Conservation (phyloP, 1,140 invertebrate genomes). For the Aphaenogaster floridana region DNA sequence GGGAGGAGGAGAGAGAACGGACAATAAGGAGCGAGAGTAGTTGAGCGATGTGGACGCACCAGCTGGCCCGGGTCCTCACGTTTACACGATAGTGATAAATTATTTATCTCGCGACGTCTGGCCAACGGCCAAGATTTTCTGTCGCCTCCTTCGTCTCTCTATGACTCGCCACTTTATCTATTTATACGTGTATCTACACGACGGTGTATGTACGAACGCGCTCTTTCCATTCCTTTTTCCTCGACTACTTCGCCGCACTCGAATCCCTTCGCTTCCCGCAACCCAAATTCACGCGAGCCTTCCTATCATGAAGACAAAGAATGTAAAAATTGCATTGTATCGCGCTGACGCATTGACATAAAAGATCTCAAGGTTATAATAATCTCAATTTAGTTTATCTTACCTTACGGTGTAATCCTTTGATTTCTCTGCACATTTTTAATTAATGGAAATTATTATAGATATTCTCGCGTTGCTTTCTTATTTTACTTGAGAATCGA, state of each 20-base stretch:
- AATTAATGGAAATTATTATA: not conserved
- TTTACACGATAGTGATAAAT: conserved; percentile 83
- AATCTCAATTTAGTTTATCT: not conserved
- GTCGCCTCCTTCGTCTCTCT: conserved; percentile 66
- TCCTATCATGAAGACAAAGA: conserved; percentile 25
- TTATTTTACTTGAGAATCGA: conserved; percentile 1
- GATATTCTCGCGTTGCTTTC: not conserved
- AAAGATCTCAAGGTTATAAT: not conserved
- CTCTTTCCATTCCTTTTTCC: not conserved
- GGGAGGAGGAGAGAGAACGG: conserved; percentile 45
- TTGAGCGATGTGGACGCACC: conserved; percentile 62
- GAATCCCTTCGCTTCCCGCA: conserved; percentile 6
- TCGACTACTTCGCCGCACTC: not conserved
- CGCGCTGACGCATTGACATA: not conserved
- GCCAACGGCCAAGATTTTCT: conserved; percentile 81
- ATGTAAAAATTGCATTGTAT: not conserved
- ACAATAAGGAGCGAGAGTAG: conserved; percentile 63
- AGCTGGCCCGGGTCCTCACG: conserved; percentile 75
- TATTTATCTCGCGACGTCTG: conserved; percentile 82
- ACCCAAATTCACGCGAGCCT: conserved; percentile 58
- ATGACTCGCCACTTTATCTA: conserved; percentile 64
- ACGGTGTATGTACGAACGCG: not conserved
- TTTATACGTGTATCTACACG: conserved; percentile 59
- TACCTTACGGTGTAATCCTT: not conserved
- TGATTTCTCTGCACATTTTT: not conserved